These are phyloP conservation scores for Myocastor coypus DNA, from an alignment of 2,113 vertebrate genomes.

Conservation along the genomic window DNA sequence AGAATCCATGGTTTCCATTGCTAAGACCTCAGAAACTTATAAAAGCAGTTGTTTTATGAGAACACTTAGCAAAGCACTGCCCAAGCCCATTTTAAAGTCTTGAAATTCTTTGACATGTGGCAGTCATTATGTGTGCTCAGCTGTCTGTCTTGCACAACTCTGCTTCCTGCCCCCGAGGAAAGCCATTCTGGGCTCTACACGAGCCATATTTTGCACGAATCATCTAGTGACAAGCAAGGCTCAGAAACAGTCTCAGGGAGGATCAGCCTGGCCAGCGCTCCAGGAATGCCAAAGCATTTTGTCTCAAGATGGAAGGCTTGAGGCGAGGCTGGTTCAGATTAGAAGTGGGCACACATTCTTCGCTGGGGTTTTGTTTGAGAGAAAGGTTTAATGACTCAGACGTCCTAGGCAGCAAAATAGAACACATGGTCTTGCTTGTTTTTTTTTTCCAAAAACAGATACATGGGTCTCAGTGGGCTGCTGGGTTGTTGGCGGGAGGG, in stretches of 20 bases:
- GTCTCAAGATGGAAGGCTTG: conserved; percentile 80
- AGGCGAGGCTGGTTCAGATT: conserved; percentile 85
- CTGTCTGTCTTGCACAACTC: conserved; percentile 83
- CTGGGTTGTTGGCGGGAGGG: conserved; percentile 70
- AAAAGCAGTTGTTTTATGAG: conserved; percentile 83
- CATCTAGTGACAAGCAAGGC: conserved; percentile 82
- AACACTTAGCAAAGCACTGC: conserved; percentile 83
- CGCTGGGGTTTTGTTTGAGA: conserved; percentile 78
- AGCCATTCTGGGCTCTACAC: conserved; percentile 76
- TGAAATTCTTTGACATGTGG: conserved; percentile 87
- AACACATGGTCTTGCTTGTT: conserved; percentile 73
- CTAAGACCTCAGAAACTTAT: conserved; percentile 83
- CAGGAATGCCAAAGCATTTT: conserved; percentile 75
- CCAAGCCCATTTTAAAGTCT: conserved; percentile 80
- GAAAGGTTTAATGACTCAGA: conserved; percentile 77
- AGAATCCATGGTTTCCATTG: conserved; percentile 84
- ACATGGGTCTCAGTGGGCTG: conserved; percentile 27
- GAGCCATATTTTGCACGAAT: conserved; percentile 86
- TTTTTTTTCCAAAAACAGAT: conserved; percentile 72
- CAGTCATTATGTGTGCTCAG: conserved; percentile 87
- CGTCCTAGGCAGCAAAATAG: conserved; percentile 79
- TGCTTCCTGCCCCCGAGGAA: conserved; percentile 80
- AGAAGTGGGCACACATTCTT: conserved; percentile 79
- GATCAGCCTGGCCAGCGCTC: conserved; percentile 78
- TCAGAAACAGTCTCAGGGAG: conserved; percentile 82